Evolutionary conservation across 1,140 invertebrate species (phyloP), one percentile per base, ranked within the genome.

Genomic region (Apis dorsata): DNA sequence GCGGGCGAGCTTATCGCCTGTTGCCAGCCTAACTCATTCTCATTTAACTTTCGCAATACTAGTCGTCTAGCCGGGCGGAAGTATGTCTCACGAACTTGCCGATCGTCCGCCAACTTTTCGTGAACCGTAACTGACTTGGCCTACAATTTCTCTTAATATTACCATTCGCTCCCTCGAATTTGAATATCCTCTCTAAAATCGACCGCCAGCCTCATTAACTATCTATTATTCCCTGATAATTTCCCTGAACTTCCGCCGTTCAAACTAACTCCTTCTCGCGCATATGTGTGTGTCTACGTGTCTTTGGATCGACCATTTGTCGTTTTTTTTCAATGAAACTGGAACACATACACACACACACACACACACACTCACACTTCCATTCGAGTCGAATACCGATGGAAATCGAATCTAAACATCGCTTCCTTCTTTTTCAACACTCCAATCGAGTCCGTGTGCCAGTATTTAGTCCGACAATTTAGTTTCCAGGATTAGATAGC

Each of bases 1-100:
- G 24, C 59, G 76, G 71, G 24, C 49, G 66, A 53, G 72, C 83
- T 87, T 88, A 85, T 88, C 86, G 86, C 75, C 66, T 82, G 74
- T 85, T 88, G 80, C 63, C 83, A 85, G 83, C 79, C 86, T 88
- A 87, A 88, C 76, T 87, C 75, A 51, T 79, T 81, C 80, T 65
- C 86, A 87, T 87, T 88, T 85, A 87, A 85, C 83, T 88, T 87
- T 82, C 34, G 60, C 62, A 79, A 82, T 68, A 79, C 19, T 65
- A n/a, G 34, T 78, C 70, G 55, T 55, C 62, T 62, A 34, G 17
- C 34, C 10, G 19, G 68, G 34, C n/a, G 34, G 57, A 63, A 70
- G 21, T 34, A 28, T 79, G 80, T 62, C 65, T 53, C 57, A 62
- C 73, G 11, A 75, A 81, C 79, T 74, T 53, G 34, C 73, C 73